Evolutionary conservation across 1,140 invertebrate species (phyloP).

Genomic region (Solenopsis invicta): DNA sequence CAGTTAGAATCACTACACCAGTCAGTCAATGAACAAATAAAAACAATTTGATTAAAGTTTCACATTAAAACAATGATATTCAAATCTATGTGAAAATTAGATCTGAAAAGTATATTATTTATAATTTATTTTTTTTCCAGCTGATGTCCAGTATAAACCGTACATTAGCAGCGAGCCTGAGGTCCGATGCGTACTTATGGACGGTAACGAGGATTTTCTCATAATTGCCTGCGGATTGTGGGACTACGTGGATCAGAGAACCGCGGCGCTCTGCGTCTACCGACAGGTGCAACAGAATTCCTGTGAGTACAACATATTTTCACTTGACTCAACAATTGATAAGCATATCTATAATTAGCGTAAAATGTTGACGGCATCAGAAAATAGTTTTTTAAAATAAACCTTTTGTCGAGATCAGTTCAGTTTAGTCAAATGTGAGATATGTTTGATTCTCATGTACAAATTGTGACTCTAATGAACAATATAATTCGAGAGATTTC

Average conservation of each 20-base stretch:
- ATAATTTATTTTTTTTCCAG: conserved; percentile 86
- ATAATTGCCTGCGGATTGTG: conserved; percentile 97
- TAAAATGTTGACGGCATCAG: not conserved
- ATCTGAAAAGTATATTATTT: too few relatives aligned
- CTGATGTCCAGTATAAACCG: conserved; percentile 94
- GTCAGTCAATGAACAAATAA: too few relatives aligned
- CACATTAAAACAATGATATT: too few relatives aligned
- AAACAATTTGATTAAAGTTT: too few relatives aligned
- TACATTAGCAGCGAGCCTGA: conserved; percentile 95
- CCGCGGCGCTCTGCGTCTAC: conserved; percentile 90
- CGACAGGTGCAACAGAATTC: conserved; percentile 78
- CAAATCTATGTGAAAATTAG: too few relatives aligned
- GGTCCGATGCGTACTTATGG: conserved; percentile 90
- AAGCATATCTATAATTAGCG: not conserved
- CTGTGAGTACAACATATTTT: conserved; percentile 70
- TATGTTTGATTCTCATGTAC: not conserved
- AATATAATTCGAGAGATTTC: not conserved
- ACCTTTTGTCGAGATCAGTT: not conserved
- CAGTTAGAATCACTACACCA: not conserved
- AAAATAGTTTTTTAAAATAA: not conserved
- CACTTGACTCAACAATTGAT: not conserved
- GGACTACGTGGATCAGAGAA: conserved; percentile 93
- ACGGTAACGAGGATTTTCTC: conserved; percentile 96
- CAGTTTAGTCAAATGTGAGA: not conserved
- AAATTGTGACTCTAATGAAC: conserved; percentile 1